Percentiles rank a stretch among this genome's conserved stretches.
Conservation (phyloP, 1,140 invertebrate genomes). For the Temnothorax longispinosus region DNA sequence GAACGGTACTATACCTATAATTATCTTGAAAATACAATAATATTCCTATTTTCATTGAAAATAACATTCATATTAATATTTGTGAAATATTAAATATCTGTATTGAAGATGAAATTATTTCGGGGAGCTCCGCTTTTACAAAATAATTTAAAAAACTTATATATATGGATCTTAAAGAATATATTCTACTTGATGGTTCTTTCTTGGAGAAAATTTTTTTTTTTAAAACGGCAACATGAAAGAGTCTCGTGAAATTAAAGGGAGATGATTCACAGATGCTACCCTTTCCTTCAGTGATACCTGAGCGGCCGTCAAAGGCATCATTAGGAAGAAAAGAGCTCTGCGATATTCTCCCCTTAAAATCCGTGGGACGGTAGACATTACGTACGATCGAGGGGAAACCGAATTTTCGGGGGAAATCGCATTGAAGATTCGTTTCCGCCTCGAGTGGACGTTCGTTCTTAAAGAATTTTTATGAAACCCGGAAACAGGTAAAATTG, state of each 20-base stretch:
- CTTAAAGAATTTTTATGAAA: background rate
- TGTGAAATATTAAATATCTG: background rate
- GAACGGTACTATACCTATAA: background rate
- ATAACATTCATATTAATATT: slow-evolving; percentile 12
- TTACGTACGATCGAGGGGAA: slow-evolving; percentile 49
- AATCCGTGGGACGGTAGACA: slow-evolving; percentile 56
- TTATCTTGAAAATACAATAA: slow-evolving; percentile 9
- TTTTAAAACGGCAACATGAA: background rate
- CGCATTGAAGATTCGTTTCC: slow-evolving; percentile 32
- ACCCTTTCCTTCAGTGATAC: slow-evolving; percentile 31
- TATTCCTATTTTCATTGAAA: slow-evolving; percentile 4
- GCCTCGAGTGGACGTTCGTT: slow-evolving; percentile 54
- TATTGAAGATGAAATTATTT: background rate
- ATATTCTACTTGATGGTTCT: background rate
- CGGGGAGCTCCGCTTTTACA: background rate
- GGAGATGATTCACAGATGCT: slow-evolving; percentile 28
- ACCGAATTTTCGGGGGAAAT: slow-evolving; percentile 59
- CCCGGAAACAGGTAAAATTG: background rate
- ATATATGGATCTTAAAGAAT: background rate
- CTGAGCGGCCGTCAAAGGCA: slow-evolving; percentile 32
- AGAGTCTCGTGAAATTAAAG: slow-evolving; percentile 37
- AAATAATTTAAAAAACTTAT: background rate
- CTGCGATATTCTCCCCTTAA: slow-evolving; percentile 55
- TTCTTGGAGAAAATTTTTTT: background rate
- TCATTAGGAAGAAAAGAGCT: slow-evolving; percentile 44